These are phyloP conservation scores for Scophthalmus maximus DNA, from an alignment of 2,113 vertebrate genomes.

Conservation along the genomic window DNA sequence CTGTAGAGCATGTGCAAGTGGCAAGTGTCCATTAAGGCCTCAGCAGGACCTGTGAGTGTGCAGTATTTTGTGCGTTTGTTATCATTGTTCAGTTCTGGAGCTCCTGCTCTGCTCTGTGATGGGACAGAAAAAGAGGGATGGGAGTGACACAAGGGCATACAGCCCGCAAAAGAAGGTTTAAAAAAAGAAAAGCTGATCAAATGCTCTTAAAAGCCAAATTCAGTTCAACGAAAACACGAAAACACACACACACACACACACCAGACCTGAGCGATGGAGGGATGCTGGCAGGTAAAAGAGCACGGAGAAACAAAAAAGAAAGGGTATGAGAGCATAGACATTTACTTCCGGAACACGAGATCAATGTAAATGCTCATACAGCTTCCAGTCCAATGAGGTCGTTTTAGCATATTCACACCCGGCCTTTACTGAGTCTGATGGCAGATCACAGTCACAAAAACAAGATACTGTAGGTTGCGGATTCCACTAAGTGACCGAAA, in stretches of 20 bases:
- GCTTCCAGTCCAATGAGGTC: too few species aligned
- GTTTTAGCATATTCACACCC: too few species aligned
- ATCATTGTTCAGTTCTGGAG: neutral
- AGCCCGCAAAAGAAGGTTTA: neutral
- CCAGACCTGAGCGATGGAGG: too few species aligned
- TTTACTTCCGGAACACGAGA: too few species aligned
- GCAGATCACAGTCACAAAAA: neutral
- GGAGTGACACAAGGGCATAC: neutral
- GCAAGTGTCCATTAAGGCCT: conserved; percentile 50
- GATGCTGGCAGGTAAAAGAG: too few species aligned
- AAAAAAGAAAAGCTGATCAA: neutral
- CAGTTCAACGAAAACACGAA: too few species aligned
- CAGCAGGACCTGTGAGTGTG: conserved; percentile 3
- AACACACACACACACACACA: too few species aligned
- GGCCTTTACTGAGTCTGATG: too few species aligned
- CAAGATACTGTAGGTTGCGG: neutral
- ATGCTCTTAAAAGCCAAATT: too few species aligned
- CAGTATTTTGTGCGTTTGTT: neutral
- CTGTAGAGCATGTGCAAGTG: conserved; percentile 57
- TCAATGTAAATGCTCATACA: too few species aligned
- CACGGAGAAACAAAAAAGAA: too few species aligned
- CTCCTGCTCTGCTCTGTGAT: neutral
- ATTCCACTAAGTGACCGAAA: neutral
- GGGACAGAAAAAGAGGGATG: neutral
- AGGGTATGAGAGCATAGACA: too few species aligned